Percentiles rank a stretch among this genome's conserved stretches.
Evolutionary conservation across 2,888 invertebrate species (phyloP).

Genomic region (Shargacucullia verbasci): DNA sequence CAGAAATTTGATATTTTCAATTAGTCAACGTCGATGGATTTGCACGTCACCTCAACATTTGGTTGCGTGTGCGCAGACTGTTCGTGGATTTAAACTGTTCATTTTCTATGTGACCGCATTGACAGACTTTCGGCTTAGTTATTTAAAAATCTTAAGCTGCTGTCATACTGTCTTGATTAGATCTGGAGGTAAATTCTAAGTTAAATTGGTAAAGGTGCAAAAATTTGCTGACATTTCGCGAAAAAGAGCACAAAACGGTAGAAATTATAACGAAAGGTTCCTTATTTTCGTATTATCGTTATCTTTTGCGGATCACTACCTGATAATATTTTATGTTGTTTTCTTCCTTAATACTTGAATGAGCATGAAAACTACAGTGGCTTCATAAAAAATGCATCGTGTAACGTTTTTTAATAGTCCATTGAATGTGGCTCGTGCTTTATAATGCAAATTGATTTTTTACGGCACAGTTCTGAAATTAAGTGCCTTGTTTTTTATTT

Average conservation of each 20-base stretch:
- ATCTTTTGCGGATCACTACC: conserved; percentile 32
- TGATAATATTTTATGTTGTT: no score
- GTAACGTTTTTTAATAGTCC: conserved; percentile 23
- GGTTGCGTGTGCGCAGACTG: conserved; percentile 63
- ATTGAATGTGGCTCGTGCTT: conserved; percentile 24
- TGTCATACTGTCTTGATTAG: conserved; percentile 15
- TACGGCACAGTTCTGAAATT: conserved; percentile 17
- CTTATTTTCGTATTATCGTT: no score
- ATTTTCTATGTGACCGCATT: conserved; percentile 56
- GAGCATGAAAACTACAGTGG: conserved; percentile 16
- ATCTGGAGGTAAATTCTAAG: conserved; percentile 2
- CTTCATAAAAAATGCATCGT: conserved; percentile 29
- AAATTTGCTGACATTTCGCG: no score
- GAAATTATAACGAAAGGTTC: no score
- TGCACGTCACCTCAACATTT: conserved; percentile 28
- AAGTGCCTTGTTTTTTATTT: conserved; percentile 10
- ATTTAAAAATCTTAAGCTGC: conserved; percentile 25
- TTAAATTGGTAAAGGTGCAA: no score
- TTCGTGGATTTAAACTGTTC: conserved; percentile 63
- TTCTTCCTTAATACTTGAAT: conserved; percentile 1
- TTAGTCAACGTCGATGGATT: conserved; percentile 46
- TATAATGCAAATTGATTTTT: conserved; percentile 29
- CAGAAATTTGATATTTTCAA: conserved; percentile 48
- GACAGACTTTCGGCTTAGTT: conserved; percentile 54
- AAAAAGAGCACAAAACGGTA: no score